Base-by-base conservation (phyloP, 2,797 vertebrate genomes). In the Anisognathus igniventris region DNA sequence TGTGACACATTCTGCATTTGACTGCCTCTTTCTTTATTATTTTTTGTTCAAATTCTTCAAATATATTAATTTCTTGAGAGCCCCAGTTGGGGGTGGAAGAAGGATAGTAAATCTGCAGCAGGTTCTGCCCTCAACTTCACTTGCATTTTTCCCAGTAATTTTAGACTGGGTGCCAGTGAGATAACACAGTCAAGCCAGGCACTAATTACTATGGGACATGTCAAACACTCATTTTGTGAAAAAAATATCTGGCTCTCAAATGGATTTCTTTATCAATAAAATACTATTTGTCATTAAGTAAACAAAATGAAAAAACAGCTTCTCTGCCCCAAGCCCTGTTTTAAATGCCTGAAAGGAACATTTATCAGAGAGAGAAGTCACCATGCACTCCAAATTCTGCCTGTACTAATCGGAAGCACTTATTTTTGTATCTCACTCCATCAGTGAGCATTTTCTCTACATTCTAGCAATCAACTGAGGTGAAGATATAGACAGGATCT, bases 391-490 rank as follows among this genome's bases (percentile, higher is more conserved):
- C 56, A 47, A 67, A 82, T 64, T 82, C 57, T 45, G 48, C 60
- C 86, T 74, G 58, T 18, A 30, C 39, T 88, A 65, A 93, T 95
- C 86, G 48, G 48, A 71, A 81, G 58, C 64, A 45, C 57, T 94
- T 93, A 39, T 87, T 88, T 88, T 86, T 82, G 31, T 44, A 68
- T n/a, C 53, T 84, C 62, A 58, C 74, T 70, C 72, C 56, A 90
- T 88, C 76, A 88, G 16, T 4, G 57, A 81, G 35, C 54, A 48
- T 90, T 92, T 96, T 81, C 85, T 78, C 86, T 83, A 86, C 33
- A 40, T 60, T 88, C 53, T 53, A 89, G 88, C 72, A 89, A 93
- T 86, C 92, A 87, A 6, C 60, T 92, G 57, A 94, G 88, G 89
- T 57, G 71, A 64, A 44, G 72, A 85, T 57, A 80, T 4, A 80